Evolutionary conservation across 2,888 invertebrate genomes (phyloP).

Genomic region (Thymelicus sylvestris): DNA sequence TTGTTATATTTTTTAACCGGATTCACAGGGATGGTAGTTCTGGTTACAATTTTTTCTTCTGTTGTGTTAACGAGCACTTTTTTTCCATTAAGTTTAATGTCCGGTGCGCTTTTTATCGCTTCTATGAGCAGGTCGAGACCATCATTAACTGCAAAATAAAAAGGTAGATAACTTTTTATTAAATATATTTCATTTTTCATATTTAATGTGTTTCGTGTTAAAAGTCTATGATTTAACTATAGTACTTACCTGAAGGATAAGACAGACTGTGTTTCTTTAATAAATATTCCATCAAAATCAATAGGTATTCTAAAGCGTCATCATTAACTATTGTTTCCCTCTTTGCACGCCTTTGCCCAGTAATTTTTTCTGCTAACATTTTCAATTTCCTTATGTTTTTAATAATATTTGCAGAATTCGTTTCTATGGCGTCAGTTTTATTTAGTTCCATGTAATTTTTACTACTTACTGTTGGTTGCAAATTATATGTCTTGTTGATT

Average conservation of each 20-base stretch:
- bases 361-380: constrained; percentile 55
- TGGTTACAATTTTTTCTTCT: neutral
- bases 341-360: constrained; percentile 53
- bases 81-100: constrained; percentile 61
- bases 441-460: constrained; percentile 35
- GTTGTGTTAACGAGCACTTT: constrained; percentile 28
- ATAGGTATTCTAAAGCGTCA: constrained; percentile 64
- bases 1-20: neutral
- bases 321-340: constrained; percentile 55
- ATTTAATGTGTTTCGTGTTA: too few relatives aligned
- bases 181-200: too few relatives aligned
- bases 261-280: constrained; percentile 60
- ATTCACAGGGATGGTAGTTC: neutral
- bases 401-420: constrained; percentile 62
- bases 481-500: constrained; percentile 10
- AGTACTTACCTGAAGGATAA: constrained; percentile 58
- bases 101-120: constrained; percentile 70
- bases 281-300: constrained; percentile 70
- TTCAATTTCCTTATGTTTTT: constrained; percentile 66
- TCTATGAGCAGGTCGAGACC: constrained; percentile 73
- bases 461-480: constrained; percentile 31
- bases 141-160: constrained; percentile 46
- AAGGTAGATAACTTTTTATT: constrained; percentile 2
- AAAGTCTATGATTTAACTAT: neutral
- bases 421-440: constrained; percentile 51